Conservation (phyloP, 2,797 vertebrate genomes). For the Urocyon cinereoargenteus region DNA sequence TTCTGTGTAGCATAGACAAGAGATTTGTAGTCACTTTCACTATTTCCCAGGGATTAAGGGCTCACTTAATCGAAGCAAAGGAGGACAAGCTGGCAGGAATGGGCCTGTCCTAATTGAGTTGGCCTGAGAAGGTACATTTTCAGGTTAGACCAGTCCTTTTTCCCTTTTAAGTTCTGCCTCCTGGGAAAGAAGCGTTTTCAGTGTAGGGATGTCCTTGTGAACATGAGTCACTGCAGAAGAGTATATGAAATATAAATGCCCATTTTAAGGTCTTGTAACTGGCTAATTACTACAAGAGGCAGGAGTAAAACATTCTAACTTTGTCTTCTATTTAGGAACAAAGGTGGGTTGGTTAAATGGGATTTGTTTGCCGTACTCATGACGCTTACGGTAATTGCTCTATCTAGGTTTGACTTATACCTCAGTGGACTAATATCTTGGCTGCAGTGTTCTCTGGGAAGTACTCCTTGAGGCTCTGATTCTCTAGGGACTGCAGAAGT, state of each 20-base stretch:
- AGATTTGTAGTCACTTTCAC: constrained; percentile 39
- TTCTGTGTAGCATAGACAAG: not conserved
- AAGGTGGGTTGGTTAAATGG: constrained; percentile 48
- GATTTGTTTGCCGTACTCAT: constrained; percentile 45
- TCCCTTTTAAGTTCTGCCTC: constrained; percentile 66
- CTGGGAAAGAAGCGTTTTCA: constrained; percentile 75
- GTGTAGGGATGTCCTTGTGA: constrained; percentile 65
- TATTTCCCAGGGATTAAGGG: constrained; percentile 57
- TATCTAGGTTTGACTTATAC: not conserved
- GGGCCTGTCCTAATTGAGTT: constrained; percentile 83
- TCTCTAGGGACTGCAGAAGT: not conserved
- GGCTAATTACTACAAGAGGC: constrained; percentile 83
- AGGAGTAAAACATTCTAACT: constrained; percentile 71
- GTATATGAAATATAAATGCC: constrained; percentile 79
- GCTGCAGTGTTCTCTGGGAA: constrained; percentile 33
- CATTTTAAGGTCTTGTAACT: constrained; percentile 76
- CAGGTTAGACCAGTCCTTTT: constrained; percentile 81
- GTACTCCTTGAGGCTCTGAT: not conserved
- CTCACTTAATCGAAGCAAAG: constrained; percentile 70
- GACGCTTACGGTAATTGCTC: constrained; percentile 16
- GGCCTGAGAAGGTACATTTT: constrained; percentile 79
- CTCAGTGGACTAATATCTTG: not conserved
- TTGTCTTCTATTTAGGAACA: constrained; percentile 53
- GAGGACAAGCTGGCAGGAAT: constrained; percentile 80
- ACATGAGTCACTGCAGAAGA: constrained; percentile 74